These are phyloP conservation scores for Enteromius thamalakanensis DNA, from an alignment of 2,797 vertebrate species.

Conservation along the genomic window DNA sequence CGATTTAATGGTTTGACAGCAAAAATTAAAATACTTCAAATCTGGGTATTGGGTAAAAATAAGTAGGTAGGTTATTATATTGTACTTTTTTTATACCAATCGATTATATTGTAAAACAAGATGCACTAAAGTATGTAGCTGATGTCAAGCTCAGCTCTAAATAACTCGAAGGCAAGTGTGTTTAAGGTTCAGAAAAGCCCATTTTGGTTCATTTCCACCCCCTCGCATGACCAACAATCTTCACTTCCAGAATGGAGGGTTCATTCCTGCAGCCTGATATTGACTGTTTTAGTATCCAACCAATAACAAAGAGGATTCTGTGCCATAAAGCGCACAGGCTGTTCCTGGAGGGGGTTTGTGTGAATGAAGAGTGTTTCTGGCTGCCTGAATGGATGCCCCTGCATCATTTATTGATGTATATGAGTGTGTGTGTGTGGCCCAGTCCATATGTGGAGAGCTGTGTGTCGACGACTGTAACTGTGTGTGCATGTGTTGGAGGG, in stretches of 20 bases:
- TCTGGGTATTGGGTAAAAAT: too few species aligned
- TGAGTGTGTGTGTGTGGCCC: slow-evolving; percentile 10
- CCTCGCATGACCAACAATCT: slow-evolving; percentile 47
- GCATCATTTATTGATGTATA: slow-evolving; percentile 16
- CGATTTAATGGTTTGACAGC: neutral
- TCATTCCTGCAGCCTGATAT: slow-evolving; percentile 83
- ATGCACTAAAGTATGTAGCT: neutral
- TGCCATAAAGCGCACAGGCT: slow-evolving; percentile 38
- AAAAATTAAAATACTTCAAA: too few species aligned
- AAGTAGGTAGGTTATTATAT: neutral
- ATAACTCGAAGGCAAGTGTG: slow-evolving; percentile 5
- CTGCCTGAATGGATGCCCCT: slow-evolving; percentile 41
- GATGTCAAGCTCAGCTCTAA: slow-evolving; percentile 23
- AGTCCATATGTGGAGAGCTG: slow-evolving; percentile 50
- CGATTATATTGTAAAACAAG: neutral
- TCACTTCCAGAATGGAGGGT: slow-evolving; percentile 80
- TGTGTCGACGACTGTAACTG: slow-evolving; percentile 50
- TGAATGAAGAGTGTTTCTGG: slow-evolving; percentile 27
- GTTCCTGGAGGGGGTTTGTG: slow-evolving; percentile 13
- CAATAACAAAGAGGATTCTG: slow-evolving; percentile 39
- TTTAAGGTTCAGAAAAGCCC: neutral
- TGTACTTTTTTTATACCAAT: neutral
- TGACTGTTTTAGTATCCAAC: slow-evolving; percentile 68
- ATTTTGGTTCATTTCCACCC: slow-evolving; percentile 7
- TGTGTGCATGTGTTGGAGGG: slow-evolving; percentile 29